These are phyloP conservation scores for Drosophila acutilabella DNA, from an alignment of 2,888 invertebrate genomes.

Conservation along the genomic window DNA sequence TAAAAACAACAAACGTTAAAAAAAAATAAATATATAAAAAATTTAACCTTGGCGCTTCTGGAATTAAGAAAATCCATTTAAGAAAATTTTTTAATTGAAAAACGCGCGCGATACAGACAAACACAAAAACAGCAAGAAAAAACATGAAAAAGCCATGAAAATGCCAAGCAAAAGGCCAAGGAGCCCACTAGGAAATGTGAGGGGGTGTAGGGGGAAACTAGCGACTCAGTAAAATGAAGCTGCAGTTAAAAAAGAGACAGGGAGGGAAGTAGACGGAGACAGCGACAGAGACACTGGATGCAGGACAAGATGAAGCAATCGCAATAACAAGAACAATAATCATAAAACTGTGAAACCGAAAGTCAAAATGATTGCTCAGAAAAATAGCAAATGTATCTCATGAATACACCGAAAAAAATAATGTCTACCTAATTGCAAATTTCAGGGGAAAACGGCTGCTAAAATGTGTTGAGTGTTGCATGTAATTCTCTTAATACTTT, in stretches of 20 bases:
- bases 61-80: constrained; percentile 52
- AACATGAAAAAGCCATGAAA: constrained; percentile 28
- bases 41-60: constrained; percentile 27
- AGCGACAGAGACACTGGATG: background rate
- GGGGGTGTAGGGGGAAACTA: constrained; percentile 1
- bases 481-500: no score
- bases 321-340: constrained; percentile 17
- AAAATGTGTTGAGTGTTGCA: no score
- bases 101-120: constrained; percentile 27
- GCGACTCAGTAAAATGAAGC: constrained; percentile 17
- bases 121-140: background rate
- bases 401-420: background rate
- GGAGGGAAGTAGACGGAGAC: background rate
- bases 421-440: background rate
- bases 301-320: constrained; percentile 8
- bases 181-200: constrained; percentile 10
- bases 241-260: background rate
- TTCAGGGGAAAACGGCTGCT: no score
- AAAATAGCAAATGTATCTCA: constrained; percentile 12
- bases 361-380: constrained; percentile 13
- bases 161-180: constrained; percentile 7
- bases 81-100: constrained; percentile 48
- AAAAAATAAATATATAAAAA: background rate
- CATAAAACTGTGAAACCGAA: constrained; percentile 8
- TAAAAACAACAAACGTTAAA: background rate